These are phyloP conservation scores for Lophotriccus pileatus DNA, from an alignment of 2,797 vertebrate species.

Conservation along the genomic window DNA sequence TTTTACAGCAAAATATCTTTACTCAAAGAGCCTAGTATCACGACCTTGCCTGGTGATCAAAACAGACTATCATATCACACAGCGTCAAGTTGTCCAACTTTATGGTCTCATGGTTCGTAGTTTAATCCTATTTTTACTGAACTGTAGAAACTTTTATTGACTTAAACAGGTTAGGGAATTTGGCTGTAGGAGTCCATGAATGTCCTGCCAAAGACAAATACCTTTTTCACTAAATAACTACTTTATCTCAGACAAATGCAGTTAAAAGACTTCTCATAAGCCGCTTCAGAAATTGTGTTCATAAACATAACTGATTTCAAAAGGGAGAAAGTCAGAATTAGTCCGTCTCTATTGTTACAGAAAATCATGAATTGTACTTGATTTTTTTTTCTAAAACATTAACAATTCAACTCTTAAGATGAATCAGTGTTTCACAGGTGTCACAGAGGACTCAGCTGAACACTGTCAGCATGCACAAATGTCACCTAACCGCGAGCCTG, in stretches of 20 bases:
- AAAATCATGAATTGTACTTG: background rate
- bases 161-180: background rate
- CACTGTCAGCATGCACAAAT: background rate
- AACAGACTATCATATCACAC: background rate
- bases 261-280: background rate
- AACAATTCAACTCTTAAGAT: background rate
- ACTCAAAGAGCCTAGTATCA: background rate
- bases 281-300: background rate
- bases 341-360: background rate
- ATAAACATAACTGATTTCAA: background rate
- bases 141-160: background rate
- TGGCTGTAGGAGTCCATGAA: background rate
- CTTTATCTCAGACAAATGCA: background rate
- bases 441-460: background rate
- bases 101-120: background rate
- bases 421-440: background rate
- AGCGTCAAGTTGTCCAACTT: background rate
- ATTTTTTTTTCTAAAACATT: background rate
- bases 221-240: background rate
- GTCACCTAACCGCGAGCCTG: background rate
- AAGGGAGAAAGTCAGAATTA: background rate
- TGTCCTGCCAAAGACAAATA: background rate
- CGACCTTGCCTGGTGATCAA: background rate
- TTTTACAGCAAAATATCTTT: background rate
- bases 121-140: background rate